Evolutionary conservation across 2,113 vertebrate genomes (phyloP), one percentile per base, ranked within the genome.

Genomic region (Cephalopterus ornatus): DNA sequence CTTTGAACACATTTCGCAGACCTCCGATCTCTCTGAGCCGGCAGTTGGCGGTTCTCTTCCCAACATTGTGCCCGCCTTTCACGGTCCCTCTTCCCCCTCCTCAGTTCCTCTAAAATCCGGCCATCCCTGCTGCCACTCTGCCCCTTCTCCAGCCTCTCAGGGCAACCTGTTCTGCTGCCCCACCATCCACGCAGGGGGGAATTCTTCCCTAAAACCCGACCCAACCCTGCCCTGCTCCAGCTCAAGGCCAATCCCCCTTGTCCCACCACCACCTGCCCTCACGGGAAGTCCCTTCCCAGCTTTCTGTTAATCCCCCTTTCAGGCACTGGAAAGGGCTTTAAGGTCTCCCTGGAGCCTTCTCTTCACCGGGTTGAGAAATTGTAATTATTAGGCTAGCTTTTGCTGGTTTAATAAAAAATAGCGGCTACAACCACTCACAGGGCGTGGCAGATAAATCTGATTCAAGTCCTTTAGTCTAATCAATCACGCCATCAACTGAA

Each of bases 1-100:
- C 8, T 0, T 2, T 5, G 33, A 0, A 10, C 1, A 1, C 14
- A 0, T 0, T 1, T 0, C 1, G 2, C 0, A 24, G 39, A 6
- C 39, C 27, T 63, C 12, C 1, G 37, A 23, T 15, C 5, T 7
- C 21, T 4, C n/a, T 19, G 1, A 44, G 22, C 9, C 67, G 4
- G 1, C 32, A 6, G 11, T 0, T 37, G 44, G 1, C 6, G 7
- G 42, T 3, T 6, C 14, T n/a, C 4, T 21, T 21, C 4, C 33
- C 27, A 6, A 11, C 3, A 4, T 58, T 1, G n/a, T n/a, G n/a
- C n/a, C 55, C 22, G 32, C 55, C 55, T 56, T n/a, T 56, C 22
- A n/a, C n/a, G 20, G 11, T 18, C 9, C 44, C 37, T 76, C 8
- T 12, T 9, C 33, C 14, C 37, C 14, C 37, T 14, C 18, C 18